Percentiles rank a stretch among this genome's conserved stretches.
phyloP scores from a whole-genome alignment of 2,797 vertebrate genomes.

The Glossophaga mutica region DNA sequence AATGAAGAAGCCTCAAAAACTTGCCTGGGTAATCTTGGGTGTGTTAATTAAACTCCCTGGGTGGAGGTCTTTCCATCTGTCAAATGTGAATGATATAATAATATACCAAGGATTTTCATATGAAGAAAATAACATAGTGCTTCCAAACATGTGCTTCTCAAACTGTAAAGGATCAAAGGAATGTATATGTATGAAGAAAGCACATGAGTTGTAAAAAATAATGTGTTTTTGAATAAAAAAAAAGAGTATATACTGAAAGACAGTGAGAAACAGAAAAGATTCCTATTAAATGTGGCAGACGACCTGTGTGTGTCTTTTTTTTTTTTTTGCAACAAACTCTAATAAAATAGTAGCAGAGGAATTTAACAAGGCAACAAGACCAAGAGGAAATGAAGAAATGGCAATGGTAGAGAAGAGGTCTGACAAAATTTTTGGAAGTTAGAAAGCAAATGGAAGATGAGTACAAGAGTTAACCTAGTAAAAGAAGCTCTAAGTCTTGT shows the following conservation, averaged over 20 bases:
- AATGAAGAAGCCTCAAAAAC: neutral
- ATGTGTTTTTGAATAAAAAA: neutral
- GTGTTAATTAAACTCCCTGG: slow-evolving; percentile 16
- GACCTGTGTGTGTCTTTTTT: neutral
- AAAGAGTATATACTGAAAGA: neutral
- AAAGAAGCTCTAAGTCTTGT: neutral
- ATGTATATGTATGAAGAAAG: neutral
- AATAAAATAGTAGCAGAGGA: neutral
- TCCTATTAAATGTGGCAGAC: neutral
- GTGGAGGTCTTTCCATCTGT: neutral
- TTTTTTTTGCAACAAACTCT: neutral
- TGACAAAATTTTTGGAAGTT: neutral
- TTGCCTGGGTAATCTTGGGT: neutral
- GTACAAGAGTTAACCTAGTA: neutral
- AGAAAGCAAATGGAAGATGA: neutral
- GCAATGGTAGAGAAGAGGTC: neutral
- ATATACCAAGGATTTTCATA: neutral
- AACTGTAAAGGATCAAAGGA: neutral
- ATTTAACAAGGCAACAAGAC: neutral
- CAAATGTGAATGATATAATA: slow-evolving; percentile 4
- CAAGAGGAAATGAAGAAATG: neutral
- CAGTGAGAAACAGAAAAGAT: neutral
- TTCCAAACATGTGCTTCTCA: neutral
- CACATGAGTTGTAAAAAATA: neutral
- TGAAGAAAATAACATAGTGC: neutral